phyloP scores from a whole-genome alignment of 2,113 vertebrate genomes.

The Poeciliopsis prolifica region DNA sequence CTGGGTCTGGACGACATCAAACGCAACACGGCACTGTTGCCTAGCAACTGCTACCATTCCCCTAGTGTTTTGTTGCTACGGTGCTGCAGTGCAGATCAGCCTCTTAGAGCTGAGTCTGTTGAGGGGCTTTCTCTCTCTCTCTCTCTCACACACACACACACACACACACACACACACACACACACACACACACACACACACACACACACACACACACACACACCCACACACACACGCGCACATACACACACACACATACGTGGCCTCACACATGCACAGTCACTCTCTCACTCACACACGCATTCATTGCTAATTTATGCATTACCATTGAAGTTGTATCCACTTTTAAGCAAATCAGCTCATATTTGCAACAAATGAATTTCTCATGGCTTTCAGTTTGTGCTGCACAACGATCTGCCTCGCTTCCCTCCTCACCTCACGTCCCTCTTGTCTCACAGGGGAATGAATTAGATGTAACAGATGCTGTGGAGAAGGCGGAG shows the following conservation, averaged over 20 bases:
- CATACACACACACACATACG: slow-evolving; percentile 10
- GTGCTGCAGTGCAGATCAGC: slow-evolving; percentile 80
- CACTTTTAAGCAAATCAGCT: slow-evolving; percentile 1
- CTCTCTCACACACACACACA: slow-evolving; percentile 44
- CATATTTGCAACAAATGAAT: neutral
- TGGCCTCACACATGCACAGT: slow-evolving; percentile 10
- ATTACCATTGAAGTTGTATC: slow-evolving; percentile 20
- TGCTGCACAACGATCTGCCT: neutral
- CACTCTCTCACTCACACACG: slow-evolving; percentile 44
- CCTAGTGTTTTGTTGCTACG: slow-evolving; percentile 79
- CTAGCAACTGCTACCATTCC: slow-evolving; percentile 79
- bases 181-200: neutral
- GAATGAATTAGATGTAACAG: slow-evolving; percentile 69
- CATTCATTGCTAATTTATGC: slow-evolving; percentile 1
- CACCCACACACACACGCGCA: slow-evolving; percentile 14
- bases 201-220: slow-evolving; percentile 46
- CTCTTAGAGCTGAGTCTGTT: slow-evolving; percentile 68
- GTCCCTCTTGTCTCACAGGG: slow-evolving; percentile 48
- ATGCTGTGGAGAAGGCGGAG: slow-evolving; percentile 74
- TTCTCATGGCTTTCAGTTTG: neutral
- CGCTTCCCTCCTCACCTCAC: neutral
- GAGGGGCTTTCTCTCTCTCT: slow-evolving; percentile 65
- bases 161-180: slow-evolving; percentile 12
- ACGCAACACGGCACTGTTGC: slow-evolving; percentile 75
- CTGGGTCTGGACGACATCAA: slow-evolving; percentile 71